Base-by-base conservation (phyloP, 2,797 vertebrate species). In the Anas capensis region DNA sequence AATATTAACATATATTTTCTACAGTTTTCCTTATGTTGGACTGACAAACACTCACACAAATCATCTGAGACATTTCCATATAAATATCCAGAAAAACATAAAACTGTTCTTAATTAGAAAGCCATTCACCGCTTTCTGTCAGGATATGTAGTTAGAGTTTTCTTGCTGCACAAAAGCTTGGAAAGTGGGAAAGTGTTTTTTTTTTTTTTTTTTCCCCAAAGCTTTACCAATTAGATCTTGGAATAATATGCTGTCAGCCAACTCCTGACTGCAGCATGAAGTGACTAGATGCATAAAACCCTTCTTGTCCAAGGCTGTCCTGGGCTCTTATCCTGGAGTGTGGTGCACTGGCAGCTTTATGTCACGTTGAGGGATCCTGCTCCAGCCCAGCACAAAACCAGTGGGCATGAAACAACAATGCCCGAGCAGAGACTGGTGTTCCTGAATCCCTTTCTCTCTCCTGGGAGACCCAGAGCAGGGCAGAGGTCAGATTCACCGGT, bases 361-460 rank as follows among this genome's bases (percentile, higher is more conserved):
- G 60, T 17, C 38, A 23, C 42, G 73, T 57, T 40, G 24, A 87
- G 21, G n/a, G 38, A 34, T 90, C 58, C 75, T 6, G 5, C 71
- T 73, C 10, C 29, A 46, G 68, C 1, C 2, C 72, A 70, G 8
- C 0, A 1, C 0, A 66, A 48, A 83, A 44, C 6, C 69, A 70
- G 70, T 0, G 0, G 19, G 17, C 2, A 0, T 0, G 2, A n/a
- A 23, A 56, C 83, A 26, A 44, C 21, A 33, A 42, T 19, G 83
- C 57, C 33, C 1, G 17, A 88, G 34, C 36, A 6, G 42, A 82
- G 42, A 76, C 29, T 81, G 49, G 64, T 42, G 24, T 29, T 90
- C 58, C 44, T 34, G 33, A 7, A 69, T 6, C 27, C 56, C 40
- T 3, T 2, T 8, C 71, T 80, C 33, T 82, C 31, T 40, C 15